Evolutionary conservation across 2,888 invertebrate genomes (phyloP).

Genomic region (Zelleria hepariella): DNA sequence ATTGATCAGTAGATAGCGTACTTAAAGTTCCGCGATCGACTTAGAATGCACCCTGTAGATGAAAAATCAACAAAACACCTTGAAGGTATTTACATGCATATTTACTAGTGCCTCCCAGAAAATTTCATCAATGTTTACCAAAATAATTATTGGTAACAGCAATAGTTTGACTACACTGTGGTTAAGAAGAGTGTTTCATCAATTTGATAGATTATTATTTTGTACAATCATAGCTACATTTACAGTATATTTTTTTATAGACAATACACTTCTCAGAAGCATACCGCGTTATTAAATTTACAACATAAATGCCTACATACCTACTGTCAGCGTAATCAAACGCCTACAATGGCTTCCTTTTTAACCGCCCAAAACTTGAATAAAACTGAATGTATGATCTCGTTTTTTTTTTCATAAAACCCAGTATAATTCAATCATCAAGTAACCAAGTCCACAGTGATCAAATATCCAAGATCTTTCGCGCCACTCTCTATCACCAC

Average conservation of each 20-base stretch:
- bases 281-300: conserved; percentile 19
- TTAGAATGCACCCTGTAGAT: too few species aligned
- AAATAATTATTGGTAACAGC: conserved; percentile 8
- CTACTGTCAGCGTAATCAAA: conserved; percentile 8
- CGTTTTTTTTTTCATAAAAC: conserved; percentile 44
- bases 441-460: conserved; percentile 2
- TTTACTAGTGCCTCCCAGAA: background rate
- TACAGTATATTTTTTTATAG: conserved; percentile 25
- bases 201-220: conserved; percentile 17
- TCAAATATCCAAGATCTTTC: background rate
- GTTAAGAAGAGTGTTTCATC: conserved; percentile 12
- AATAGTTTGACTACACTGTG: conserved; percentile 18
- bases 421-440: conserved; percentile 32
- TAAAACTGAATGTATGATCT: conserved; percentile 30
- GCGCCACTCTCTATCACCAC: background rate
- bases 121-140: background rate
- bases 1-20: too few species aligned
- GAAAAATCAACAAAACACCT: background rate
- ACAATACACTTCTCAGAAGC: conserved; percentile 51
- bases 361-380: conserved; percentile 16
- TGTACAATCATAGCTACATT: conserved; percentile 33
- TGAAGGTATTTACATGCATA: too few species aligned
- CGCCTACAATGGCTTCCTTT: background rate
- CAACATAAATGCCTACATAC: conserved; percentile 15
- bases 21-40: too few species aligned